Conservation (phyloP, 1,140 invertebrate species). For the Danaus plexippus region DNA sequence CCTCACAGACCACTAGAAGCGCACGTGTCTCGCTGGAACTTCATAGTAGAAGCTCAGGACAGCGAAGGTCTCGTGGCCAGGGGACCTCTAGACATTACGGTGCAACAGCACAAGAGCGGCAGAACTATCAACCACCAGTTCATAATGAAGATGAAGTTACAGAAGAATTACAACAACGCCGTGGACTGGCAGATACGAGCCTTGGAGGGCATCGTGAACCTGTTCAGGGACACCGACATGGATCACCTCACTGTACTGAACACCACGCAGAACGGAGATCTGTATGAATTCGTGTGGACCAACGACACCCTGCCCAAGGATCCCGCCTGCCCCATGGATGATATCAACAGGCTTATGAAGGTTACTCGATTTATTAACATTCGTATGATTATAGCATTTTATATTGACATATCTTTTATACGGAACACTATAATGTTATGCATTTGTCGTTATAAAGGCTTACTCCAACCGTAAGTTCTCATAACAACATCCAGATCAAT, state of each 20-base stretch:
- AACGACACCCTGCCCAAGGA: constrained; percentile 87
- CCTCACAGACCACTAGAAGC: constrained; percentile 83
- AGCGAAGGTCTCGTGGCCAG: constrained; percentile 78
- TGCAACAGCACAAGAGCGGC: constrained; percentile 85
- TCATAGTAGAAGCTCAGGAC: constrained; percentile 83
- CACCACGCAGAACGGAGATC: constrained; percentile 73
- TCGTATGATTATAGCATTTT: constrained; percentile 6
- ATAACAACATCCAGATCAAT: too few species aligned
- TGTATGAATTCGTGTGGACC: constrained; percentile 85
- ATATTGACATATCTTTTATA: neutral
- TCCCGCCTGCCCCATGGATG: constrained; percentile 78
- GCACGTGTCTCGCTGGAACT: constrained; percentile 87
- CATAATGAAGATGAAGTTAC: constrained; percentile 75
- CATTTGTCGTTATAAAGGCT: too few species aligned
- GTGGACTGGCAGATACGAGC: constrained; percentile 83
- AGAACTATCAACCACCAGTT: constrained; percentile 89
- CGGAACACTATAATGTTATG: too few species aligned
- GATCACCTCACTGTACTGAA: constrained; percentile 79
- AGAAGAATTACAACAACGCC: constrained; percentile 73
- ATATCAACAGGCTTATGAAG: constrained; percentile 79
- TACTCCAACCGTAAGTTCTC: too few species aligned
- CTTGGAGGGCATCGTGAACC: constrained; percentile 76
- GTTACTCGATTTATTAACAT: constrained; percentile 55
- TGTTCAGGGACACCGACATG: constrained; percentile 80
- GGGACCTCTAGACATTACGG: constrained; percentile 82